These are phyloP conservation scores for Parauchenoglanis ngamensis DNA, from an alignment of 2,797 vertebrate genomes.

Conservation along the genomic window DNA sequence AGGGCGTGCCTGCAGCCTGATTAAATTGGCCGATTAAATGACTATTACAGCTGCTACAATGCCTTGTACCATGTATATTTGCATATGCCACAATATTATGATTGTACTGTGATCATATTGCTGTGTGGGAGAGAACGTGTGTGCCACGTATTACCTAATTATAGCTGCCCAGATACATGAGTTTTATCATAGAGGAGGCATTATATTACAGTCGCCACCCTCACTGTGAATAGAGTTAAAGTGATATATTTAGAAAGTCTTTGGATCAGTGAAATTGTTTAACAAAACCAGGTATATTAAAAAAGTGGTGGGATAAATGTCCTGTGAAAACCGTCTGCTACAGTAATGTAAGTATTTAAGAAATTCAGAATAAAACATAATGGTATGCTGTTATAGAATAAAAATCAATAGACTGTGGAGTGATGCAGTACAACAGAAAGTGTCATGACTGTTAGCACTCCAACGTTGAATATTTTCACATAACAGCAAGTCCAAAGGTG, in stretches of 20 bases:
- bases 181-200: not conserved
- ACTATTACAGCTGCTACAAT: not conserved
- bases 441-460: not conserved
- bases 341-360: not conserved
- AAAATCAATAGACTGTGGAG: not conserved
- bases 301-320: not conserved
- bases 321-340: not conserved
- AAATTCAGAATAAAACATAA: not conserved
- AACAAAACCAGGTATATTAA: not conserved
- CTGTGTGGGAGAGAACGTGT: conserved; percentile 14
- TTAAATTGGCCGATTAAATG: not conserved
- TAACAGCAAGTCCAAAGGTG: not conserved
- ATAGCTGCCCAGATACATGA: not conserved
- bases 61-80: not conserved
- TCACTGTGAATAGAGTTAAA: not conserved
- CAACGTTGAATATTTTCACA: not conserved
- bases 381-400: not conserved
- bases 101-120: conserved; percentile 3
- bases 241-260: not conserved
- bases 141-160: not conserved
- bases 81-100: conserved; percentile 19
- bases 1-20: not conserved
- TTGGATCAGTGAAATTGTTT: not conserved
- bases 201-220: not conserved
- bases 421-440: not conserved